phyloP scores from a whole-genome alignment of 92 coral and sea anemone species.

The Ricordea florida region DNA sequence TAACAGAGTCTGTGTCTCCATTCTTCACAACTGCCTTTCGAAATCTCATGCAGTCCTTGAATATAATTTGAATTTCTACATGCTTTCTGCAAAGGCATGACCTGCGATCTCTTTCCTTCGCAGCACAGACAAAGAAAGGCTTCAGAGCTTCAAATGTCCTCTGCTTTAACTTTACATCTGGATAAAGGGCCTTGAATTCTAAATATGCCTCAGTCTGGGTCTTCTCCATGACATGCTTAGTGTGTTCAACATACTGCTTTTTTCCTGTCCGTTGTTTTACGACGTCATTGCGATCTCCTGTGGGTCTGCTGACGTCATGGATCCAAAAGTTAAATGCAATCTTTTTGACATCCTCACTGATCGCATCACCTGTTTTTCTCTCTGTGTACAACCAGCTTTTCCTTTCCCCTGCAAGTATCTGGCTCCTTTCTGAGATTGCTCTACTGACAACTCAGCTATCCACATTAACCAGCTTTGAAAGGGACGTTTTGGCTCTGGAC shows the following conservation, averaged over 20 bases:
- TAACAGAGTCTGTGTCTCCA: neutral
- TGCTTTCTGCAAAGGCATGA: slow-evolving; percentile 46
- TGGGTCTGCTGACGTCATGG: slow-evolving; percentile 40
- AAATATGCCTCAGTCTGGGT: slow-evolving; percentile 42
- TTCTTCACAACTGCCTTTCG: neutral
- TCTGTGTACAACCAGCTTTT: slow-evolving; percentile 3
- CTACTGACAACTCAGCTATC: neutral
- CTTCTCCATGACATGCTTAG: slow-evolving; percentile 24
- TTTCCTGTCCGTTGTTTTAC: slow-evolving; percentile 10
- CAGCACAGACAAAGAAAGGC: slow-evolving; percentile 41
- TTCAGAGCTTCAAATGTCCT: slow-evolving; percentile 39
- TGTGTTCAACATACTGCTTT: slow-evolving; percentile 12
- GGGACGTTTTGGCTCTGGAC: no score
- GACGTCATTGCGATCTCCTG: slow-evolving; percentile 40
- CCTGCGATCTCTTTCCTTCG: slow-evolving; percentile 19
- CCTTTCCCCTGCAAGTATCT: no score
- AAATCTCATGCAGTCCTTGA: slow-evolving; percentile 1
- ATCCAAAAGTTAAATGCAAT: slow-evolving; percentile 7
- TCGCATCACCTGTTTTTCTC: slow-evolving; percentile 29
- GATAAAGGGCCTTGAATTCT: slow-evolving; percentile 14
- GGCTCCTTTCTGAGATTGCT: neutral
- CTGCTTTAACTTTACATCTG: slow-evolving; percentile 36
- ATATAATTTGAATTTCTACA: slow-evolving; percentile 1
- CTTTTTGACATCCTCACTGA: slow-evolving; percentile 13
- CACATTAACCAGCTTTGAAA: slow-evolving; percentile 11